Evolutionary conservation across 2,888 invertebrate species (phyloP), one percentile per base, ranked within the genome.

Genomic region (Diplazon laetatorius): DNA sequence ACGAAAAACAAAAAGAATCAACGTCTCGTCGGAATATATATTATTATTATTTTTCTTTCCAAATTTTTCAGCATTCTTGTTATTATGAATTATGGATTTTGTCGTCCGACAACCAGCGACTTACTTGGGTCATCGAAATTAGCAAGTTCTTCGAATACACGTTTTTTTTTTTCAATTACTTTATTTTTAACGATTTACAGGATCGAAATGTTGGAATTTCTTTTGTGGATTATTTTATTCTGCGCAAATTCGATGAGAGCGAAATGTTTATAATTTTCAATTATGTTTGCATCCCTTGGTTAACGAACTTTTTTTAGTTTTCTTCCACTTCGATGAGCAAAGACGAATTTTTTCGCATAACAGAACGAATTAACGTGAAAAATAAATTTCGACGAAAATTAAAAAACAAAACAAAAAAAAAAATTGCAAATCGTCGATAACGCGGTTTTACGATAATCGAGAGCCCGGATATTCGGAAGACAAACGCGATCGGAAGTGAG

Each of bases 401-500:
- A 16, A 18, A 46, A 18, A 1, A 2, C 10, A 18, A 8, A 50
- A 22, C 2, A 12, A 12, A 12, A 20, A 1, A 50, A 50, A 52
- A 18, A 46, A 4, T 46, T 1, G 20, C 8, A 46, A 50, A 20
- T n/a, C n/a, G 12, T 50, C 14, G 14, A 44, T 3, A 12, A 20
- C 12, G 4, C 2, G 22, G 14, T 2, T 16, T 18, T 2, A 30
- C 30, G 30, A 30, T n/a, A 14, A 55, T 30, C 16, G 14, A 25
- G 6, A 30, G 35, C 35, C 63, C 22, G 16, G 25, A n/a, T 22
- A 8, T 48, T 59, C 42, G 57, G 42, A 62, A 35, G 52, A 18
- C 44, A 22, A 42, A 50, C 57, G 60, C 48, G 59, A 57, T 50
- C 63, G 50, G 50, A 66, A 55, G 63, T 55, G 48, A 71, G 35